Evolutionary conservation across 2,888 invertebrate species (phyloP), one percentile per base, ranked within the genome.

Genomic region (Xestia c-nigrum): DNA sequence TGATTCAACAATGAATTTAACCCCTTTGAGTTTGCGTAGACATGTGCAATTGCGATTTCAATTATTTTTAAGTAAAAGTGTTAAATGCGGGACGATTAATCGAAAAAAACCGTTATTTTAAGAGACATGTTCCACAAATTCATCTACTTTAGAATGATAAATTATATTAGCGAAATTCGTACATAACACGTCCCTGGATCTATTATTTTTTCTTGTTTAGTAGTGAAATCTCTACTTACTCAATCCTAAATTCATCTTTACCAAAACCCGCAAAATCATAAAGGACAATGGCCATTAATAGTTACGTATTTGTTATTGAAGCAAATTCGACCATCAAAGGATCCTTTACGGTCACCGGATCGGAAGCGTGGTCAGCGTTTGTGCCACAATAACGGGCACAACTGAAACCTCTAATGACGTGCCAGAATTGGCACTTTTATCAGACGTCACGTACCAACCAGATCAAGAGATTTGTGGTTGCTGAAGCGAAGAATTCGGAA

Each of bases 351-450:
- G 88, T 46, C 93, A 93, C 84, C 91, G 92, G 90, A 81, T 92
- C 91, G 94, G 95, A 95, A 95, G 89, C 90, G 87, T 88, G 94
- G 94, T 95, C 96, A 95, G 94, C 94, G 89, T 85, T 91, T 77
- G 85, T 82, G 70, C 72, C 73, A 63, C 76, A 72, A 38, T 61
- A 61, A 76, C 73, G 85, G 84, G 84, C 85, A 87, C 61, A 64
- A 76, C 73, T 85, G 84, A 83, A 84, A 87, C 67, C 69, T 72
- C 74, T 95, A 95, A 95, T 93, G 94, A 94, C 88, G 94, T 91
- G 59, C 71, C 76, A n/a, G 91, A 72, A 96, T 96, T 96, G 95
- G 94, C 95, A 90, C 92, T 90, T 92, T 96, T 95, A 95, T 92
- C 89, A 76, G 85, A 87, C 88, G 91, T 93, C 96, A 96, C 96